These are phyloP conservation scores for Climacteris rufus DNA, from an alignment of 2,113 vertebrate species.

Conservation along the genomic window DNA sequence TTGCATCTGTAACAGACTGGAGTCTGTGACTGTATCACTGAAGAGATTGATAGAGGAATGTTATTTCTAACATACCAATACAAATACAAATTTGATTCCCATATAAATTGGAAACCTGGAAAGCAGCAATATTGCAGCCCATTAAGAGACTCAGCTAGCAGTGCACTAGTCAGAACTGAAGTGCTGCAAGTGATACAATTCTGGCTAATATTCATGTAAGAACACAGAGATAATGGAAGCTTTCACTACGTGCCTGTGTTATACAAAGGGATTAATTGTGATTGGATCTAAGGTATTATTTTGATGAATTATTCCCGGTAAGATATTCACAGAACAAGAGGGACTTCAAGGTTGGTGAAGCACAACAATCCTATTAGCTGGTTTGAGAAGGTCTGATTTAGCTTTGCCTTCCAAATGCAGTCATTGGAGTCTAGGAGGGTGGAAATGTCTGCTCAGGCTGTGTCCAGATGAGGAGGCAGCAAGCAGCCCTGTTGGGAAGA, in stretches of 20 bases:
- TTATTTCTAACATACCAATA: neutral
- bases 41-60: neutral
- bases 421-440: neutral
- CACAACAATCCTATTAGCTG: neutral
- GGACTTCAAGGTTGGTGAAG: neutral
- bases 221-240: neutral
- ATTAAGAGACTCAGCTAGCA: neutral
- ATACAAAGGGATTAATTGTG: neutral
- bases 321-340: neutral
- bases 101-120: neutral
- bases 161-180: neutral
- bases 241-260: neutral
- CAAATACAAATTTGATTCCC: neutral
- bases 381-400: neutral
- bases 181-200: neutral
- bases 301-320: neutral
- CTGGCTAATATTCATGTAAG: neutral
- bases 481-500: neutral
- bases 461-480: neutral
- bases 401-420: neutral
- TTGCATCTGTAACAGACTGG: neutral
- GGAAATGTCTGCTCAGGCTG: neutral
- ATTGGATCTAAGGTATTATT: neutral
- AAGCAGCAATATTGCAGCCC: neutral
- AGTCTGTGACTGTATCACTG: neutral